Evolutionary conservation across 1,140 invertebrate species (phyloP).

Genomic region (Drosophila lini): DNA sequence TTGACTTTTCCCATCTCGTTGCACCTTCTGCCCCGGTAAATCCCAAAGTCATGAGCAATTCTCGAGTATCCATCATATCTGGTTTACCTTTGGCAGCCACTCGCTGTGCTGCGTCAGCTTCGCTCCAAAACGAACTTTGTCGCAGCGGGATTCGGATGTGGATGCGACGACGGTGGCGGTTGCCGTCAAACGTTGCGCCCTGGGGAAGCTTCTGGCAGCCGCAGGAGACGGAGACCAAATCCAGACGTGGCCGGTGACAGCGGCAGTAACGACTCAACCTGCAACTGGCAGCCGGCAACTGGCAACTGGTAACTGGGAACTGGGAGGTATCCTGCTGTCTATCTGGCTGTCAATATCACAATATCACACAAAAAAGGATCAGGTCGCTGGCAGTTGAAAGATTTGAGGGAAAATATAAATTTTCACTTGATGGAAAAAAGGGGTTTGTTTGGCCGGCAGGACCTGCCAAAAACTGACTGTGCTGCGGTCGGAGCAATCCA

Average conservation of each 20-base stretch:
- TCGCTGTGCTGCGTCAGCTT: constrained; percentile 26
- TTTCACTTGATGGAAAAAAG: constrained; percentile 19
- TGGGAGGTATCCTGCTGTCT: constrained; percentile 64
- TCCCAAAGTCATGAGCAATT: constrained; percentile 22
- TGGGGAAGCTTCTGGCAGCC: constrained; percentile 18
- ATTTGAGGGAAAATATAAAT: constrained; percentile 73
- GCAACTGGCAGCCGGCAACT: constrained; percentile 16
- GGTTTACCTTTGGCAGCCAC: constrained; percentile 31
- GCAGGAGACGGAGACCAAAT: constrained; percentile 20
- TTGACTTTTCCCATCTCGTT: constrained; percentile 13
- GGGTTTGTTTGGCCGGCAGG: constrained; percentile 27
- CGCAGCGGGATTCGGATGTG: constrained; percentile 25
- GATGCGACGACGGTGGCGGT: constrained; percentile 11
- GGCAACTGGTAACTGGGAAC: background rate
- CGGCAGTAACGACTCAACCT: constrained; percentile 11
- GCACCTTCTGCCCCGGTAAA: constrained; percentile 12
- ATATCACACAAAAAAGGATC: constrained; percentile 51
- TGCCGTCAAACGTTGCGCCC: constrained; percentile 49
- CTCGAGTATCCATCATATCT: constrained; percentile 25
- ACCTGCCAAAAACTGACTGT: constrained; percentile 21
- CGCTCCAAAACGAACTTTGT: constrained; percentile 28
- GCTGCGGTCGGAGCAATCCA: constrained; percentile 62
- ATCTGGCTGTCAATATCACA: constrained; percentile 72
- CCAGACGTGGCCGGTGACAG: constrained; percentile 39
- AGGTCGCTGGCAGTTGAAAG: constrained; percentile 38